A percentile compares a stretch with the other conserved stretches of the same genome.
These are phyloP conservation scores for Enteromius radiatus DNA, from an alignment of 2,797 vertebrate genomes.

Conservation along the genomic window DNA sequence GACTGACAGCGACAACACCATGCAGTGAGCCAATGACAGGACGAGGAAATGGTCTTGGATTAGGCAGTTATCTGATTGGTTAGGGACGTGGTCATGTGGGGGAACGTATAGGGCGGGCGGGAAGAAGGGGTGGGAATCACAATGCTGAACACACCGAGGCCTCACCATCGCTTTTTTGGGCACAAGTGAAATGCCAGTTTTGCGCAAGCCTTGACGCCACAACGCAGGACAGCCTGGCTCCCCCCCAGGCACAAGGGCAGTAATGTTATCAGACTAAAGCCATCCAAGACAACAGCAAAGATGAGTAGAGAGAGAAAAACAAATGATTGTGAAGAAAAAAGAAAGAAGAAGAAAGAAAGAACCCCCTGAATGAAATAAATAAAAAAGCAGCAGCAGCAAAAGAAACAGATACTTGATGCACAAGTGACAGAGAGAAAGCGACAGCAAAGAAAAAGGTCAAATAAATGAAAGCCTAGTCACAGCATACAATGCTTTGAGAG, in stretches of 20 bases:
- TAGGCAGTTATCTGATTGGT: constrained; percentile 46
- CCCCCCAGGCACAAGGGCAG: constrained; percentile 88
- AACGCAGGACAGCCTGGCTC: constrained; percentile 95
- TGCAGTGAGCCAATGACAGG: constrained; percentile 43
- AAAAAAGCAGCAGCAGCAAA: constrained; percentile 27
- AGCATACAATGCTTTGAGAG: background rate
- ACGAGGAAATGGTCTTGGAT: constrained; percentile 36
- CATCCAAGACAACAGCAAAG: constrained; percentile 58
- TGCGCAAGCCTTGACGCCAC: constrained; percentile 99
- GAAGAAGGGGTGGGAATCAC: constrained; percentile 45
- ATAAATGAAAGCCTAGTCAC: background rate
- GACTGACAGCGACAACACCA: constrained; percentile 36
- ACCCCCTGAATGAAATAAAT: constrained; percentile 50
- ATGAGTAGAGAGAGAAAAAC: constrained; percentile 58
- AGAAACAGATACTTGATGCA: constrained; percentile 53
- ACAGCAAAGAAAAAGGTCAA: background rate
- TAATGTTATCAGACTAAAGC: constrained; percentile 94
- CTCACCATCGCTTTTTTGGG: constrained; percentile 97
- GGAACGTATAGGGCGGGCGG: constrained; percentile 1
- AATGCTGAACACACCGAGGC: constrained; percentile 85
- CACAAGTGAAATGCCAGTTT: constrained; percentile 99
- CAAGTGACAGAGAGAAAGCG: constrained; percentile 50
- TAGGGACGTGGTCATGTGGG: constrained; percentile 30
- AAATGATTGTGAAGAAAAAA: constrained; percentile 38
- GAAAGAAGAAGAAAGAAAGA: constrained; percentile 36